These are phyloP conservation scores for Eupithecia exiguata DNA, from an alignment of 2,888 invertebrate genomes.

Conservation along the genomic window DNA sequence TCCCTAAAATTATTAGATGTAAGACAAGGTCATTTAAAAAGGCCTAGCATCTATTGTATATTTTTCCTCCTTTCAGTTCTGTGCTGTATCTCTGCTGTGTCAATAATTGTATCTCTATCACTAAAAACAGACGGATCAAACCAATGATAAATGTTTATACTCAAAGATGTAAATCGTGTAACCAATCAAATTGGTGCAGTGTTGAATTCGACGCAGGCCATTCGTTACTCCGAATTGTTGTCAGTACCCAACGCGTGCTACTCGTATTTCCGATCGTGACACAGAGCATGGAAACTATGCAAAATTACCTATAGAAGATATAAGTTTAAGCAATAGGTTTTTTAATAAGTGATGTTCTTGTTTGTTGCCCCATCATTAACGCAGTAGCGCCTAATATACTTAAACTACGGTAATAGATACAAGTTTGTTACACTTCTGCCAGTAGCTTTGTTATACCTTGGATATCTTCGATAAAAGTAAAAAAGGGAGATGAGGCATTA, in stretches of 20 bases:
- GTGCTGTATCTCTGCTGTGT: too few species aligned
- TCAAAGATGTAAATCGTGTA: conserved; percentile 61
- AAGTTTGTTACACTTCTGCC: neutral
- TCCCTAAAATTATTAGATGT: neutral
- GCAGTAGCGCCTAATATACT: neutral
- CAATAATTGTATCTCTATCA: too few species aligned
- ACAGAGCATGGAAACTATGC: conserved; percentile 27
- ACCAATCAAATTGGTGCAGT: conserved; percentile 51
- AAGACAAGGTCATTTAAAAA: neutral
- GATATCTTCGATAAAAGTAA: too few species aligned
- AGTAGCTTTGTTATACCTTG: neutral
- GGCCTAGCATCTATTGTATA: too few species aligned
- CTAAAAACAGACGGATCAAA: neutral
- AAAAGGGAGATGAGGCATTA: too few species aligned
- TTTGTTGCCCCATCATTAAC: neutral
- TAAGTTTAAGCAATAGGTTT: neutral
- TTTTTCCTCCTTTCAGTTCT: too few species aligned
- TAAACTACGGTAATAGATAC: too few species aligned
- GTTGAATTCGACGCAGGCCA: conserved; percentile 60
- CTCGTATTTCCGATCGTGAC: conserved; percentile 55
- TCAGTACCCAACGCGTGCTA: conserved; percentile 62
- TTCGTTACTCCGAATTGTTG: conserved; percentile 72
- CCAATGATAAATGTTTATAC: neutral
- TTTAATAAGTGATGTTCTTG: neutral
- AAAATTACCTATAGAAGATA: neutral